Evolutionary conservation across 2,113 vertebrate species (phyloP), one percentile per base, ranked within the genome.

Genomic region (Nycticorax nycticorax): DNA sequence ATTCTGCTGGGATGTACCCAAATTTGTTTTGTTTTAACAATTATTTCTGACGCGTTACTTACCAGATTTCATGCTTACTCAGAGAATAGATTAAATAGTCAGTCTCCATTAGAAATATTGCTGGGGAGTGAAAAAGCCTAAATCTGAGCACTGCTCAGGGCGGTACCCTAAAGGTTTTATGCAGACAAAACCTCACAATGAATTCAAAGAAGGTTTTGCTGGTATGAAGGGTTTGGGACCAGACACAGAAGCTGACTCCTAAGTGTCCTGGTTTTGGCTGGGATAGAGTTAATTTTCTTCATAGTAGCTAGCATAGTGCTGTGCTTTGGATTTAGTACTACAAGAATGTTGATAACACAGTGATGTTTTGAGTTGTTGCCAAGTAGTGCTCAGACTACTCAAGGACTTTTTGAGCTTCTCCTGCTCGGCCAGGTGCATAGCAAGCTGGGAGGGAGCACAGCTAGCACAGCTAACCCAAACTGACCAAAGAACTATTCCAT

Each of bases 31-130:
- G 73, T 73, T 96, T 96, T 84, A 93, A 88, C 88, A 92, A 92
- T 88, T 94, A 94, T 94, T 96, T 97, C 92, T 96, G 93, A 95
- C 41, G 5, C 52, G 35, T 93, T 96, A 95, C 52, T 96, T 96
- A 83, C 47, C 77, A 92, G 83, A 95, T 88, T 95, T 94, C 66
- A 88, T 92, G 60, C 56, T 94, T 92, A 37, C 56, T 94, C 77
- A 88, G 57, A 95, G 45, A 97, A 85, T 3, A 93, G 52, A 96
- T 95, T 92, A 96, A 96, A 90, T 67, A 95, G 90, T 89, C 89
- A 90, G 57, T 93, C 76, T 96, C 83, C 87, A 68, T 81, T 95
- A 96, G 72, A 97, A 96, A 89, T 83, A 75, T n/a, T 92, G 43
- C 59, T 35, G 68, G 47, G 6, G 5, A 92, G n/a, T 73, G 59